Conservation (phyloP, 2,113 vertebrate genomes). For the Menura novaehollandiae region DNA sequence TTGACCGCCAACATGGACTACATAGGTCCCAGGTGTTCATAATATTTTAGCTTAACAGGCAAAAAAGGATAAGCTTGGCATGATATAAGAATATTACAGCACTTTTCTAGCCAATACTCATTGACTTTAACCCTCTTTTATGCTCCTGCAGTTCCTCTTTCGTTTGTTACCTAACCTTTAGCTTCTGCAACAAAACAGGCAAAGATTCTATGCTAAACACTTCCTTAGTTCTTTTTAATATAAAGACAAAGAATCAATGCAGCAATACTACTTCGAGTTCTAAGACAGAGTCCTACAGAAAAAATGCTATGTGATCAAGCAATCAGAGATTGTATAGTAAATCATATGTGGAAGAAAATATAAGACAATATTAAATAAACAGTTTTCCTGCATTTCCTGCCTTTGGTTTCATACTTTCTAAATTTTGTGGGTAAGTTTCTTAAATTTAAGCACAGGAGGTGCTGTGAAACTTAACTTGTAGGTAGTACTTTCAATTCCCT, state of each 20-base stretch:
- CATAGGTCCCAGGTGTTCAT: not conserved
- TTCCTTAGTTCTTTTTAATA: not conserved
- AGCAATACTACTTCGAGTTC: not conserved
- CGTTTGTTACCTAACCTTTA: not conserved
- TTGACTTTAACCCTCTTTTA: not conserved
- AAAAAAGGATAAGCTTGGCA: not conserved
- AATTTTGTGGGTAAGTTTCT: rapidly evolving
- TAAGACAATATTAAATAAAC: not conserved
- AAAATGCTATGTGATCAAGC: not conserved
- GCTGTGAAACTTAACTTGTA: not conserved
- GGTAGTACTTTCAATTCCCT: not conserved
- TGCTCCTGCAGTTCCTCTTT: not conserved
- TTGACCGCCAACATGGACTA: not conserved
- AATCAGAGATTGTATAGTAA: not conserved
- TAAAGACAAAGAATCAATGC: not conserved
- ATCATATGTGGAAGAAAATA: not conserved
- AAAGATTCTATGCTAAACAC: not conserved
- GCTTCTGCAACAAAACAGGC: not conserved
- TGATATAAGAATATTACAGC: not conserved
- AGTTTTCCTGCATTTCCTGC: not conserved
- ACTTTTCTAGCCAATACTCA: not conserved
- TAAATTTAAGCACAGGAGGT: not conserved
- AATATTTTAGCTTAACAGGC: not conserved
- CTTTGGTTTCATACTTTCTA: not conserved
- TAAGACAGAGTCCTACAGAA: not conserved